These are phyloP conservation scores for Leptobrachium ailaonicum DNA, from an alignment of 2,113 vertebrate genomes.

Conservation along the genomic window DNA sequence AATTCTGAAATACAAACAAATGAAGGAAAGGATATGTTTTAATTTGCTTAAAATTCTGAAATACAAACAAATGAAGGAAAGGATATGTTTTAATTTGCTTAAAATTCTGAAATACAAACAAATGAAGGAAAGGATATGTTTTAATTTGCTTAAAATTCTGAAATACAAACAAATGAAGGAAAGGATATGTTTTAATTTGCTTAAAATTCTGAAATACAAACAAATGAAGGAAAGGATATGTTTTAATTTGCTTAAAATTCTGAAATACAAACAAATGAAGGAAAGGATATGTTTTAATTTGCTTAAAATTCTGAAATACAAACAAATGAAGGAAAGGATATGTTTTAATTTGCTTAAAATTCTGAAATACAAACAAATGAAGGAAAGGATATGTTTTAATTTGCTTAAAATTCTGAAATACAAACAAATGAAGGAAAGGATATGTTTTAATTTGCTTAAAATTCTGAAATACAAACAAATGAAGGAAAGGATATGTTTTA, in stretches of 20 bases:
- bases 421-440: neutral
- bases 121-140: neutral
- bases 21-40: neutral
- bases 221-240: neutral
- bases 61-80: constrained; percentile 9
- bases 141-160: neutral
- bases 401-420: neutral
- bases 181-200: neutral
- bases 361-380: constrained; percentile 6
- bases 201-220: neutral
- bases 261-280: constrained; percentile 7
- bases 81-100: neutral
- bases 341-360: neutral
- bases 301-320: neutral
- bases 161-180: constrained; percentile 13
- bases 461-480: constrained; percentile 3
- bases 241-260: neutral
- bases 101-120: neutral
- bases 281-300: neutral
- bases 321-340: neutral
- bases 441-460: neutral
- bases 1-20: neutral
- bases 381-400: neutral
- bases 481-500: neutral
- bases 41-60: neutral